phyloP scores from a whole-genome alignment of 2,888 invertebrate genomes.

The Halictus quadricinctus region DNA sequence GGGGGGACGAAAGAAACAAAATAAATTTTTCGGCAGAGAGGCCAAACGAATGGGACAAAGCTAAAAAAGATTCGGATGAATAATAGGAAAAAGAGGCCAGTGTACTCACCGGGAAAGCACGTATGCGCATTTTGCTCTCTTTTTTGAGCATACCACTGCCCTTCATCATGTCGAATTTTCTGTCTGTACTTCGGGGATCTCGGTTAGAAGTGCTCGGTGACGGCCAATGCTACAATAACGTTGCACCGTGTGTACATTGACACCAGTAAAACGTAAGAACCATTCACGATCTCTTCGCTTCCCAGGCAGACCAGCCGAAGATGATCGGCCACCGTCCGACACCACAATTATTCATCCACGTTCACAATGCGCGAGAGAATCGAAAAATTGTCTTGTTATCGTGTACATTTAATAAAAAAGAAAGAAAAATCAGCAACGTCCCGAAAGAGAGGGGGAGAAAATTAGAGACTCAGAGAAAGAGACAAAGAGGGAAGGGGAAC shows the following conservation, averaged over 20 bases:
- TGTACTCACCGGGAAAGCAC: slow-evolving; percentile 96
- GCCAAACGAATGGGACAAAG: slow-evolving; percentile 12
- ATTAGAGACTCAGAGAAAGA: slow-evolving; percentile 20
- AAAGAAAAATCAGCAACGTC: slow-evolving; percentile 50
- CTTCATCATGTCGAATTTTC: slow-evolving; percentile 85
- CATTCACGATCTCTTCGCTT: slow-evolving; percentile 57
- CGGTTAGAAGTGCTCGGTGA: slow-evolving; percentile 56
- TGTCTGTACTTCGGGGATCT: slow-evolving; percentile 34
- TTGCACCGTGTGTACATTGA: slow-evolving; percentile 72
- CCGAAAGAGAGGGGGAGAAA: slow-evolving; percentile 36
- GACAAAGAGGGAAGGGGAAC: slow-evolving; percentile 18
- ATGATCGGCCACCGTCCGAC: slow-evolving; percentile 50
- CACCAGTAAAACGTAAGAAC: slow-evolving; percentile 61
- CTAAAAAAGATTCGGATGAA: slow-evolving; percentile 16
- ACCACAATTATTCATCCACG: slow-evolving; percentile 49
- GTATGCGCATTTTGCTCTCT: slow-evolving; percentile 98
- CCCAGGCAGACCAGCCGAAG: slow-evolving; percentile 57
- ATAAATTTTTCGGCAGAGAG: not conserved
- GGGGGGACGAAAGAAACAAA: not conserved
- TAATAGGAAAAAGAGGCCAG: slow-evolving; percentile 19
- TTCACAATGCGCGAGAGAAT: slow-evolving; percentile 30
- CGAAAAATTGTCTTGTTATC: slow-evolving; percentile 47
- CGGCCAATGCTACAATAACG: slow-evolving; percentile 57
- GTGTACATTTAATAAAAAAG: slow-evolving; percentile 56
- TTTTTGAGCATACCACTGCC: slow-evolving; percentile 91